Conservation (phyloP, 2,888 invertebrate species). For the Drymonia ruficornis region DNA sequence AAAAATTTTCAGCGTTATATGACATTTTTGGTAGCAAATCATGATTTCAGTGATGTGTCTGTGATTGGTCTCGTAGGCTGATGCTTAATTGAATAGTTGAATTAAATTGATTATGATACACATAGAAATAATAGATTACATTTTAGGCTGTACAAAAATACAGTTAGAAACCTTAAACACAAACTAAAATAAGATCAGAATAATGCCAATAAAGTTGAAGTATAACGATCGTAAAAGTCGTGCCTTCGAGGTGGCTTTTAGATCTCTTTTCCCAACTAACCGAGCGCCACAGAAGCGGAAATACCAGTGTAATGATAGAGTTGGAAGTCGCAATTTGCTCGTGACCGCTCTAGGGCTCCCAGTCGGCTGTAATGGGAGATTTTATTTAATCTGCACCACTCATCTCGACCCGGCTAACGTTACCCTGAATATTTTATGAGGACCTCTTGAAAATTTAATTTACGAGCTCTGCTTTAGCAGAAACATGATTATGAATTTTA, state of each 20-base stretch:
- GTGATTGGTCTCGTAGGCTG: too few species aligned
- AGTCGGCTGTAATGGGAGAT: constrained; percentile 24
- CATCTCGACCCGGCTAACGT: constrained; percentile 28
- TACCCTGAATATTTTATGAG: constrained; percentile 22
- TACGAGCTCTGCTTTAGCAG: not conserved
- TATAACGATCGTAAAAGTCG: not conserved
- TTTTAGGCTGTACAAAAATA: too few species aligned
- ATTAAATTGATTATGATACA: too few species aligned
- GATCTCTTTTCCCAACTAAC: not conserved
- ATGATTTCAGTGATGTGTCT: too few species aligned
- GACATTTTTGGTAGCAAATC: too few species aligned
- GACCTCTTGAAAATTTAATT: constrained; percentile 18
- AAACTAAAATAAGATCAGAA: constrained; percentile 4
- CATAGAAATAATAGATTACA: too few species aligned
- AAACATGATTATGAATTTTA: constrained; percentile 1
- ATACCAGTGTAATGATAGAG: constrained; percentile 57
- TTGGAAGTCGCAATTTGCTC: constrained; percentile 47
- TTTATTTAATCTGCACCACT: constrained; percentile 39
- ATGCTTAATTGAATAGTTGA: too few species aligned
- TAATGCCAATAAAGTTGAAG: constrained; percentile 4
- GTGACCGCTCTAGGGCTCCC: constrained; percentile 53
- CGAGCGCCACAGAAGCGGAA: constrained; percentile 50
- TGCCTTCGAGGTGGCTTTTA: not conserved
- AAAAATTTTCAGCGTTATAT: too few species aligned
- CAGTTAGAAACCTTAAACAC: not conserved